Percentiles rank a stretch among this genome's conserved stretches.
These are phyloP conservation scores for Cairina moschata DNA, from an alignment of 2,113 vertebrate species.

Conservation along the genomic window DNA sequence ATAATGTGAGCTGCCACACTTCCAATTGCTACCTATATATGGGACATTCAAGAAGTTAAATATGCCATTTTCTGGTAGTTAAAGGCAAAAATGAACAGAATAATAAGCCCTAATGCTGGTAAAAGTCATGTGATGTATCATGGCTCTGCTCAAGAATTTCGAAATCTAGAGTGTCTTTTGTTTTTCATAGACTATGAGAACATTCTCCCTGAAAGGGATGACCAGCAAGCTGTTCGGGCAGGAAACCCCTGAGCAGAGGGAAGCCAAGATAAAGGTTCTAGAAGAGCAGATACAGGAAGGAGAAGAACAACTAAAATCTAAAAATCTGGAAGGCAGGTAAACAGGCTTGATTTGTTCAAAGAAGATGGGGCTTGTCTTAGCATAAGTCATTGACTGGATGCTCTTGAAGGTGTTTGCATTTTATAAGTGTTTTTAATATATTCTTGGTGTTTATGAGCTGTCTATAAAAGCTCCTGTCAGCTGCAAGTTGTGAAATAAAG, in stretches of 20 bases:
- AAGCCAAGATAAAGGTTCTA: constrained; percentile 88
- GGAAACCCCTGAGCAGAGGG: constrained; percentile 93
- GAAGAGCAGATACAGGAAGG: constrained; percentile 93
- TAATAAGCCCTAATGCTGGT: neutral
- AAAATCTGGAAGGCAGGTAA: constrained; percentile 91
- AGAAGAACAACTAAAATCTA: constrained; percentile 87
- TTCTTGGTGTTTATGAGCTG: constrained; percentile 71
- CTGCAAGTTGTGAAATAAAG: constrained; percentile 70
- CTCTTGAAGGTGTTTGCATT: constrained; percentile 60
- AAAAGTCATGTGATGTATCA: neutral
- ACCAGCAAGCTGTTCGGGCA: constrained; percentile 96
- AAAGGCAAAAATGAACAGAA: neutral
- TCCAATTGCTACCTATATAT: neutral
- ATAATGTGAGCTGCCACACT: neutral
- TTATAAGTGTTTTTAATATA: constrained; percentile 69
- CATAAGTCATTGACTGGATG: constrained; percentile 21
- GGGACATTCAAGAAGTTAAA: neutral
- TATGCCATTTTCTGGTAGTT: neutral
- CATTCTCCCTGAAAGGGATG: constrained; percentile 95
- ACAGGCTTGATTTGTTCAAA: constrained; percentile 13
- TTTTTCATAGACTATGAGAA: constrained; percentile 86
- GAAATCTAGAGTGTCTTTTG: neutral
- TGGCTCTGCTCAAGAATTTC: neutral
- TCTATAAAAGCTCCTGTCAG: constrained; percentile 71
- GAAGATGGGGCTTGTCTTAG: constrained; percentile 17